phyloP scores from a whole-genome alignment of 2,797 vertebrate genomes.

The Tragelaphus oryx region DNA sequence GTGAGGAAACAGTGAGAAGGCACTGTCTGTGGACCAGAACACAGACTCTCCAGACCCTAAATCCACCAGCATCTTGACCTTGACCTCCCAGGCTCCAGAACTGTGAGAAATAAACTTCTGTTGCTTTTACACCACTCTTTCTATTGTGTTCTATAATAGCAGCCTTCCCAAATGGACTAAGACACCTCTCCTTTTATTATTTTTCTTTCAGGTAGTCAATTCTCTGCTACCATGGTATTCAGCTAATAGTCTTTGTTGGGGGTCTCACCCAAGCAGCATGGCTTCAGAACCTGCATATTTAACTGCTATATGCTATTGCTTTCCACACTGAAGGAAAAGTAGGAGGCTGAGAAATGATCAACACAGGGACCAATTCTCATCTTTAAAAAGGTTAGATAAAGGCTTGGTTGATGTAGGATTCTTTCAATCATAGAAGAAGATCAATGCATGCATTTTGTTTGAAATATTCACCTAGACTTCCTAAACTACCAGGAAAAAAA shows the following conservation, averaged over 20 bases:
- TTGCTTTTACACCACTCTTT: background rate
- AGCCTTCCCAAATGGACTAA: background rate
- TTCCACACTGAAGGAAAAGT: background rate
- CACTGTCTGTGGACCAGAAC: background rate
- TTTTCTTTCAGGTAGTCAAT: background rate
- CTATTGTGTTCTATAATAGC: background rate
- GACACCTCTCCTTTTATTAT: background rate
- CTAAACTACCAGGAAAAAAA: background rate
- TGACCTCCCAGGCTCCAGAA: background rate
- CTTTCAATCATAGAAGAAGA: background rate
- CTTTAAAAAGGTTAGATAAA: background rate
- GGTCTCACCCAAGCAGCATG: background rate
- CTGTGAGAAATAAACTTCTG: background rate
- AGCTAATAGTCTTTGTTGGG: background rate
- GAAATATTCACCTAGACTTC: background rate
- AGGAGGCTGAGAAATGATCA: background rate
- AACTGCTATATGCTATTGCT: background rate
- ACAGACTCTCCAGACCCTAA: background rate
- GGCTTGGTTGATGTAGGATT: background rate
- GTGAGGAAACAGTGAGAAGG: background rate
- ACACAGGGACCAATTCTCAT: background rate
- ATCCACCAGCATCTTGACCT: background rate
- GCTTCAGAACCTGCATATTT: background rate
- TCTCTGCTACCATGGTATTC: background rate
- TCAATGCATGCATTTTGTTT: background rate